phyloP scores from a whole-genome alignment of 1,140 invertebrate genomes.

The Apis dorsata region DNA sequence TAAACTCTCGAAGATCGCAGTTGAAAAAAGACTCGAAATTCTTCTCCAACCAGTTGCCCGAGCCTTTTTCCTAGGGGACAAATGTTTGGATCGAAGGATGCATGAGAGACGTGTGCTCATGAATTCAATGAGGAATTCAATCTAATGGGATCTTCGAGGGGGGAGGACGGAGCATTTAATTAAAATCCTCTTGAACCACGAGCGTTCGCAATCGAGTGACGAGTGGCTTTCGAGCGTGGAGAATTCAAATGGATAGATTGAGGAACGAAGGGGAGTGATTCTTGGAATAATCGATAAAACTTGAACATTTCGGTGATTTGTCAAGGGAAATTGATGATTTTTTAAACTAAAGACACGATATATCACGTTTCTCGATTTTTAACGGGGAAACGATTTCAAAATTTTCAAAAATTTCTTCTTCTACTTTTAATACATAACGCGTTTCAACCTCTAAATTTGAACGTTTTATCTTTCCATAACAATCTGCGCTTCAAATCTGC shows the following conservation, averaged over 20 bases:
- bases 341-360: too few species aligned
- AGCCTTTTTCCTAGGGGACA: constrained; percentile 44
- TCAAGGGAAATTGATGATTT: neutral
- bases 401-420: too few species aligned
- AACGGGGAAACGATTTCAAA: too few species aligned
- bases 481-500: too few species aligned
- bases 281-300: constrained; percentile 12
- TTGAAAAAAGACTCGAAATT: too few species aligned
- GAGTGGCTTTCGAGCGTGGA: constrained; percentile 37
- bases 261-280: constrained; percentile 21
- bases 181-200: constrained; percentile 60
- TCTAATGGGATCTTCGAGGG: constrained; percentile 39
- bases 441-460: too few species aligned
- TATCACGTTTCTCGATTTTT: too few species aligned
- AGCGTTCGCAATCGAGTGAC: constrained; percentile 55
- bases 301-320: neutral
- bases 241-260: constrained; percentile 34
- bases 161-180: constrained; percentile 56
- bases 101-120: constrained; percentile 20
- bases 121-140: constrained; percentile 37
- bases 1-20: too few species aligned
- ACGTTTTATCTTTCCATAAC: too few species aligned
- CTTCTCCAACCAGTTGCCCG: too few species aligned
- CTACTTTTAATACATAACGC: too few species aligned
- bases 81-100: constrained; percentile 50